Evolutionary conservation across 2,113 vertebrate genomes (phyloP).

Genomic region (Equus quagga): DNA sequence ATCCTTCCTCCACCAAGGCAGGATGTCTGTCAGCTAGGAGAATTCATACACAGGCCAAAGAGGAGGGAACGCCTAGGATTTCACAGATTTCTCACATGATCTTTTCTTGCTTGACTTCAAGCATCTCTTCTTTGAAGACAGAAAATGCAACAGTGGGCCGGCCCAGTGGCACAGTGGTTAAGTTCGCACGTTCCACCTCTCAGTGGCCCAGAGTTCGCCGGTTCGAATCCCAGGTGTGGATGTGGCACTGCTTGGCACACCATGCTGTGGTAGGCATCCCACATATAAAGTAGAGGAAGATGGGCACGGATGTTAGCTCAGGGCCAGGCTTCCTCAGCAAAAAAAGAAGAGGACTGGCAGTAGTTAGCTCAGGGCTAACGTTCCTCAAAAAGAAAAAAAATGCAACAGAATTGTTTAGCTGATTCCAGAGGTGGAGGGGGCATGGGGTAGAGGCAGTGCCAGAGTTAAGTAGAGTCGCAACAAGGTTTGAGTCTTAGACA

Average conservation of each 20-base stretch:
- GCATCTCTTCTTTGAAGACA: constrained; percentile 34
- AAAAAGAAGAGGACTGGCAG: too few species aligned
- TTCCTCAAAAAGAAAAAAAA: not conserved
- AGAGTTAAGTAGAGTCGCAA: not conserved
- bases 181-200: too few species aligned
- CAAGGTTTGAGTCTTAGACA: too few species aligned
- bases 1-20: not conserved
- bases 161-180: too few species aligned
- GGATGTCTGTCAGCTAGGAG: not conserved
- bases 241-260: too few species aligned
- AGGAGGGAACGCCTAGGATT: not conserved
- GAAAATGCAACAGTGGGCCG: not conserved
- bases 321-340: too few species aligned
- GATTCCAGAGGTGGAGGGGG: not conserved
- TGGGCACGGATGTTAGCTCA: too few species aligned
- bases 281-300: too few species aligned
- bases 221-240: too few species aligned
- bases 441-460: not conserved
- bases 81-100: not conserved
- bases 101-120: not conserved
- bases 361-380: too few species aligned
- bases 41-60: not conserved
- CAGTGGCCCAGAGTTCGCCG: too few species aligned
- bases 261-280: too few species aligned
- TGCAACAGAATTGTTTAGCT: not conserved